These are phyloP conservation scores for Musca domestica DNA, from an alignment of 1,140 invertebrate species.

Conservation along the genomic window DNA sequence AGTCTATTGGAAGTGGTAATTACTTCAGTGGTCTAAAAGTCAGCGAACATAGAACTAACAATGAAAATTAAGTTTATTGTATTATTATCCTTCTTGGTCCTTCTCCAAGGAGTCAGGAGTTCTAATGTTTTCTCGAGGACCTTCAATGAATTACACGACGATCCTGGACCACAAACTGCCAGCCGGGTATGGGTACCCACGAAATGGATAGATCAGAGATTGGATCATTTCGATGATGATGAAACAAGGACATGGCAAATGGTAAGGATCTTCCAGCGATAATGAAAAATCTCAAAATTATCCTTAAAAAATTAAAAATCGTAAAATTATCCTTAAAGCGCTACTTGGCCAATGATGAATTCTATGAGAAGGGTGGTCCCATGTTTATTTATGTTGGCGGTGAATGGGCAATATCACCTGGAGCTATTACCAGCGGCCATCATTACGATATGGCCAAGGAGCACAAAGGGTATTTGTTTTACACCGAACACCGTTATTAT, in stretches of 20 bases:
- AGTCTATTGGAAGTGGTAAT: too few relatives aligned
- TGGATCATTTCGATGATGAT: slow-evolving; percentile 71
- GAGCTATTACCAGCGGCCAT: slow-evolving; percentile 55
- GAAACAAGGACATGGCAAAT: slow-evolving; percentile 68
- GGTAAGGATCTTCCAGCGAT: slow-evolving; percentile 36
- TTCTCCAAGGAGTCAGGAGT: too few relatives aligned
- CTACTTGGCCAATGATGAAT: slow-evolving; percentile 45
- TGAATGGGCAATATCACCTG: slow-evolving; percentile 59
- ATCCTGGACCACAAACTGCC: slow-evolving; percentile 29
- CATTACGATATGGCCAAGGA: slow-evolving; percentile 60
- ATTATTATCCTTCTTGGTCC: too few relatives aligned
- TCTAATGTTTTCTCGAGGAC: background rate
- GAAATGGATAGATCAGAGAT: slow-evolving; percentile 48
- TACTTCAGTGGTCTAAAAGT: too few relatives aligned
- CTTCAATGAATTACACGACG: slow-evolving; percentile 21
- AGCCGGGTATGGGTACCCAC: slow-evolving; percentile 37
- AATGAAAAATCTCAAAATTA: background rate
- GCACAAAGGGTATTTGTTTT: slow-evolving; percentile 63
- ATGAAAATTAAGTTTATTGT: too few relatives aligned
- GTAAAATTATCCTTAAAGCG: slow-evolving; percentile 29
- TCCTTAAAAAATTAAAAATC: background rate
- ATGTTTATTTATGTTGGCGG: slow-evolving; percentile 73
- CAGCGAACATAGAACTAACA: too few relatives aligned
- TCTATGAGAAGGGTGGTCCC: slow-evolving; percentile 55
- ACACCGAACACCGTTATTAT: slow-evolving; percentile 80